Percentiles rank a stretch among this genome's conserved stretches.
Evolutionary conservation across 2,113 vertebrate genomes (phyloP).

Genomic region (Catharus minimus): DNA sequence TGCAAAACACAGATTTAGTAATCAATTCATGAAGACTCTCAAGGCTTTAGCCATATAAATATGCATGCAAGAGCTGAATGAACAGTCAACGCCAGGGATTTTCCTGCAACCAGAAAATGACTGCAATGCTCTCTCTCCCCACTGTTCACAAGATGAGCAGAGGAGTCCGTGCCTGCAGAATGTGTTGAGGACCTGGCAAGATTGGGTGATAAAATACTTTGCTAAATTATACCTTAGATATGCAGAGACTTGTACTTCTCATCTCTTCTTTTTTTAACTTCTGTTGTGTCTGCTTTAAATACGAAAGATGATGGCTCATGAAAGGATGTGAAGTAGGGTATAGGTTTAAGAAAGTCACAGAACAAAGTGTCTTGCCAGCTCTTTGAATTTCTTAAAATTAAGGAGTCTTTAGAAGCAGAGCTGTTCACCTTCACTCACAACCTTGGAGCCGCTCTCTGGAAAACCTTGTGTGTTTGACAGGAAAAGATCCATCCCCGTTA

Average conservation of each 20-base stretch:
- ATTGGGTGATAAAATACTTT: constrained; percentile 17
- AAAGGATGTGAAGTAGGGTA: constrained; percentile 68
- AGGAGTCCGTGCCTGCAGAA: background rate
- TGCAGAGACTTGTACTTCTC: constrained; percentile 53
- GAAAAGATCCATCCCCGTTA: constrained; percentile 50
- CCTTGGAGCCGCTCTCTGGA: constrained; percentile 64
- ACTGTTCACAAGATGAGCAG: background rate
- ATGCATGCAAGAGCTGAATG: background rate
- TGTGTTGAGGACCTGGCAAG: background rate
- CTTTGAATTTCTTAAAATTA: constrained; percentile 80
- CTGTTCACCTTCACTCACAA: constrained; percentile 72
- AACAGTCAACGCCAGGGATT: background rate
- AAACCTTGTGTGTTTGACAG: constrained; percentile 7
- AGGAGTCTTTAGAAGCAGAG: constrained; percentile 70
- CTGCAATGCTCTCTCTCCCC: background rate
- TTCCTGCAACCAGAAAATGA: background rate
- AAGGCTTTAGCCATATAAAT: background rate
- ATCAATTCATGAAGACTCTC: background rate
- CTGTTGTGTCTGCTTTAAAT: constrained; percentile 67
- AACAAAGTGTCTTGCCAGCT: constrained; percentile 66
- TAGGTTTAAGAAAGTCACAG: constrained; percentile 73
- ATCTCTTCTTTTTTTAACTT: constrained; percentile 39
- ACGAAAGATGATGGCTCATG: constrained; percentile 73
- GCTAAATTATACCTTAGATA: constrained; percentile 37
- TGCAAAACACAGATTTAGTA: background rate